phyloP scores from a whole-genome alignment of 2,888 invertebrate species.

The Lithophane socia region DNA sequence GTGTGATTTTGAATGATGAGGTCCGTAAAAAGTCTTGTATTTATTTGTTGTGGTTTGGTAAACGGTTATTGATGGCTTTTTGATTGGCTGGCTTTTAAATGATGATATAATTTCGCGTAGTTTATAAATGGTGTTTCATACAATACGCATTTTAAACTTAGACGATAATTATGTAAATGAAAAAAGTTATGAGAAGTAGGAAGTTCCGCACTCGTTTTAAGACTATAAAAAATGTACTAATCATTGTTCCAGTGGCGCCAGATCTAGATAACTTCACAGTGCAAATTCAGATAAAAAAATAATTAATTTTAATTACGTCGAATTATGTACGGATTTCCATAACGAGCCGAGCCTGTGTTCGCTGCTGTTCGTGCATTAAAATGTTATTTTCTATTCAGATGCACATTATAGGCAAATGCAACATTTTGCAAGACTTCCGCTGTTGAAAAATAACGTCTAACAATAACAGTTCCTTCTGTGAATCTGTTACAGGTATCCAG shows the following conservation, averaged over 20 bases:
- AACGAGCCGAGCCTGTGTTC: slow-evolving; percentile 26
- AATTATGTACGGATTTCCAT: slow-evolving; percentile 49
- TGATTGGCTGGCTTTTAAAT: slow-evolving; percentile 44
- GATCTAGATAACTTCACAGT: slow-evolving; percentile 36
- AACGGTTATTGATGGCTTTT: slow-evolving; percentile 59
- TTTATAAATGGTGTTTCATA: slow-evolving; percentile 7
- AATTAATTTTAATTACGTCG: slow-evolving; percentile 40
- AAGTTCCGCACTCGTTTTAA: slow-evolving; percentile 24
- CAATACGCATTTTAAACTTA: background rate
- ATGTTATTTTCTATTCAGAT: slow-evolving; percentile 43
- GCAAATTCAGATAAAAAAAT: slow-evolving; percentile 39
- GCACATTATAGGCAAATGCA: slow-evolving; percentile 21
- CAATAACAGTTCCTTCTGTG: slow-evolving; percentile 1
- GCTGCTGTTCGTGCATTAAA: slow-evolving; percentile 50
- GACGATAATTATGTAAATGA: background rate
- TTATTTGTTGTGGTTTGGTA: slow-evolving; percentile 57
- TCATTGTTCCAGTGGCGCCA: slow-evolving; percentile 39
- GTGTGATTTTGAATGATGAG: slow-evolving; percentile 62
- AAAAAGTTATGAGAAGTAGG: slow-evolving; percentile 21
- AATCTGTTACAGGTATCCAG: slow-evolving; percentile 1
- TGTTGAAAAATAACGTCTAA: slow-evolving; percentile 26
- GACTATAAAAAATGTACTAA: slow-evolving; percentile 43
- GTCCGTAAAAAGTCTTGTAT: slow-evolving; percentile 51
- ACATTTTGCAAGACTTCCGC: slow-evolving; percentile 39
- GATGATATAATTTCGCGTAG: background rate